These are phyloP conservation scores for Epistrophe eligans DNA, from an alignment of 2,888 invertebrate genomes.

Conservation along the genomic window DNA sequence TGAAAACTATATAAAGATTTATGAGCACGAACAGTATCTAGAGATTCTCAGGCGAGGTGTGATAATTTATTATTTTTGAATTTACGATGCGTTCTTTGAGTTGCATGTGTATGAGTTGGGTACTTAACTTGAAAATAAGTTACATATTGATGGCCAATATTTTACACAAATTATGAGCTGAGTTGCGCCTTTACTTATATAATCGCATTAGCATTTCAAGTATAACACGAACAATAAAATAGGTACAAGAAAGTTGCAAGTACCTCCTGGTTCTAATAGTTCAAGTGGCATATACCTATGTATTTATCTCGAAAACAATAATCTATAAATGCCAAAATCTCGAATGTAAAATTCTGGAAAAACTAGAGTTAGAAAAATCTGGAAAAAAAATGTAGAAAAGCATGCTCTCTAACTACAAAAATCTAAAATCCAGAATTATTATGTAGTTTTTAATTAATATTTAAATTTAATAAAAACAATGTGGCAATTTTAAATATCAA, in stretches of 20 bases:
- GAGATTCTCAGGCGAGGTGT: constrained; percentile 44
- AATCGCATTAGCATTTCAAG: neutral
- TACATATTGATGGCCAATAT: neutral
- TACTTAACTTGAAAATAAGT: neutral
- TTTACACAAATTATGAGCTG: neutral
- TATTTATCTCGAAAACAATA: too few relatives aligned
- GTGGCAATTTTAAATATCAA: too few relatives aligned
- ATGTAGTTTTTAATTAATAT: too few relatives aligned
- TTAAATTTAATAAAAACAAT: too few relatives aligned
- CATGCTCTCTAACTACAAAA: too few relatives aligned
- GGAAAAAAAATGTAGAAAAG: too few relatives aligned
- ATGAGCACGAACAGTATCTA: constrained; percentile 41
- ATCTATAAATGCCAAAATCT: too few relatives aligned
- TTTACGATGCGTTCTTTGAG: constrained; percentile 16
- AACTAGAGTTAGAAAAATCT: too few relatives aligned
- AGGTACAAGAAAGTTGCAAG: neutral
- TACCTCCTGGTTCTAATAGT: too few relatives aligned
- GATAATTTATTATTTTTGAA: constrained; percentile 47
- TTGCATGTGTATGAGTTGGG: neutral
- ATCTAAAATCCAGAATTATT: too few relatives aligned
- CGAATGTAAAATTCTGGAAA: too few relatives aligned
- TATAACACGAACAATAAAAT: neutral
- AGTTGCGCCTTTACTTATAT: neutral
- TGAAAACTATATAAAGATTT: constrained; percentile 50
- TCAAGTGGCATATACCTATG: too few relatives aligned